A percentile compares a stretch with the other conserved stretches of the same genome.
phyloP scores from a whole-genome alignment of 1,140 invertebrate species.

The Arctopsyche grandis region DNA sequence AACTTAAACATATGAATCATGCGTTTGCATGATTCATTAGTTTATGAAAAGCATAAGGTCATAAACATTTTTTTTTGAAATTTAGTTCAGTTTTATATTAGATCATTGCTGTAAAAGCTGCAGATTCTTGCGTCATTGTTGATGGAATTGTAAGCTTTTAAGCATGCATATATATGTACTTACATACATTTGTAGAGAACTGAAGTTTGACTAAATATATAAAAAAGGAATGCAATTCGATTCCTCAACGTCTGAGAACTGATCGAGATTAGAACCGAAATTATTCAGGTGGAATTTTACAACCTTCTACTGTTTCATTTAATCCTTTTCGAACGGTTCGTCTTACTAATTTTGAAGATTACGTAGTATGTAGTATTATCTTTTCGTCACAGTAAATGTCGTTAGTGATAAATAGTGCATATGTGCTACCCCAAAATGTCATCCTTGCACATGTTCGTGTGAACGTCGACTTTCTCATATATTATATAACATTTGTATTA shows the following conservation, averaged over 20 bases:
- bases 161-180: too few relatives aligned
- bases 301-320: slow-evolving; percentile 19
- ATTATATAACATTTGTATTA: not conserved
- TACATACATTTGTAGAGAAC: too few relatives aligned
- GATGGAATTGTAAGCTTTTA: too few relatives aligned
- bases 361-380: too few relatives aligned
- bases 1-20: too few relatives aligned
- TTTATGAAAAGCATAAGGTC: too few relatives aligned
- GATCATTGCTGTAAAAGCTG: too few relatives aligned
- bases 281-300: not conserved
- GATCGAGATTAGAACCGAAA: not conserved
- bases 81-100: too few relatives aligned
- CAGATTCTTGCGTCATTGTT: too few relatives aligned
- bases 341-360: not conserved
- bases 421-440: not conserved
- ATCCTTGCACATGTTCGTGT: slow-evolving; percentile 3
- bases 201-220: not conserved
- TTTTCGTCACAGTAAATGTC: too few relatives aligned
- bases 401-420: not conserved
- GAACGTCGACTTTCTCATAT: slow-evolving; percentile 26
- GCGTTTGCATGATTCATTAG: too few relatives aligned
- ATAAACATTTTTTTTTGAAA: too few relatives aligned
- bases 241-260: not conserved
- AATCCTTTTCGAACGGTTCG: not conserved
- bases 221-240: slow-evolving; percentile 6